Evolutionary conservation across 1,140 invertebrate genomes (phyloP).

Genomic region (Drosophila oshimai): DNA sequence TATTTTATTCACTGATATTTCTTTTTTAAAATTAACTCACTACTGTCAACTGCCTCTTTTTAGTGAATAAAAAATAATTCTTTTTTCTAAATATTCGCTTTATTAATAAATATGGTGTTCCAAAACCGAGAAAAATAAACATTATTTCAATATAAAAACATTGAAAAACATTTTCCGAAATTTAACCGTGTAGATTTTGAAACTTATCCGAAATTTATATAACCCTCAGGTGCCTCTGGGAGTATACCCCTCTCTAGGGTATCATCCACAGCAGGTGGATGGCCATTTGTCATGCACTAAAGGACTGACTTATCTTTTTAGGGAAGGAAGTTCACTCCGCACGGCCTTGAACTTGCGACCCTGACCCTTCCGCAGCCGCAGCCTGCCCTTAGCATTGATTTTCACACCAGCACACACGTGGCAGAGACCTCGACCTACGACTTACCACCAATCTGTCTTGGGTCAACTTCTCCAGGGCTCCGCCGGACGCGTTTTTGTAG

Average conservation of each 20-base stretch:
- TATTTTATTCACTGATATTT: too few relatives aligned
- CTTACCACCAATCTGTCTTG: constrained; percentile 65
- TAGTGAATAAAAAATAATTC: too few relatives aligned
- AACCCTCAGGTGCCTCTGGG: background rate
- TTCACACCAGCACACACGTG: constrained; percentile 28
- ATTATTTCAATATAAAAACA: too few relatives aligned
- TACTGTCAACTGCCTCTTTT: too few relatives aligned
- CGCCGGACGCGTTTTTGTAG: constrained; percentile 65
- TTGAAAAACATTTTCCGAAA: background rate
- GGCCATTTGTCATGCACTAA: constrained; percentile 4
- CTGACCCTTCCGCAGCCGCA: constrained; percentile 55
- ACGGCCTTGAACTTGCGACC: constrained; percentile 44
- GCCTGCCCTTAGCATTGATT: constrained; percentile 53
- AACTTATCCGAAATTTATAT: too few relatives aligned
- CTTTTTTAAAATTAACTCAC: too few relatives aligned
- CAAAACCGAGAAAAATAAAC: too few relatives aligned
- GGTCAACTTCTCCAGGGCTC: constrained; percentile 62
- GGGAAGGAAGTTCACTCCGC: constrained; percentile 9
- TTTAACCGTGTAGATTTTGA: too few relatives aligned
- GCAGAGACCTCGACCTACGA: background rate
- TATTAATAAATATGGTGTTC: too few relatives aligned
- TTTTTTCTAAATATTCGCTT: too few relatives aligned
- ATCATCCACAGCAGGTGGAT: constrained; percentile 10
- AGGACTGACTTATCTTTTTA: background rate
- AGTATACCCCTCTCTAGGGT: background rate